These are phyloP conservation scores for Pheucticus melanocephalus DNA, from an alignment of 2,113 vertebrate species.

Conservation along the genomic window DNA sequence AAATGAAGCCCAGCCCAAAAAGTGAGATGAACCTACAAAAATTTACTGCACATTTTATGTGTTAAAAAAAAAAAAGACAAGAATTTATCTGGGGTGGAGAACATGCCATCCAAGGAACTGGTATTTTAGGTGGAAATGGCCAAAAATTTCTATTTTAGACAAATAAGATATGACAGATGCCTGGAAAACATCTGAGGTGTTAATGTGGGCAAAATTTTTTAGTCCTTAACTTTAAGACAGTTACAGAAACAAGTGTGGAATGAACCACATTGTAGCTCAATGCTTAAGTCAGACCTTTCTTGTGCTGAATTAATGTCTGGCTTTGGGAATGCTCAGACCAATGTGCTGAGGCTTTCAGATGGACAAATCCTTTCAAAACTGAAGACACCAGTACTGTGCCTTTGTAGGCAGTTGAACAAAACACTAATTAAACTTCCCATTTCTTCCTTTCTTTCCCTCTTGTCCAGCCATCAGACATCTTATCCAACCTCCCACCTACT, in stretches of 20 bases:
- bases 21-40: background rate
- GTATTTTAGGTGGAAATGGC: background rate
- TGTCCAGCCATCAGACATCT: background rate
- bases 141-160: background rate
- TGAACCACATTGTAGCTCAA: background rate
- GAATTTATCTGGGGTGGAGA: background rate
- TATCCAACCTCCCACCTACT: background rate
- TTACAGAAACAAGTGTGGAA: background rate
- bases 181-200: background rate
- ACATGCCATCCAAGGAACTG: background rate
- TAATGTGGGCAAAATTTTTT: background rate
- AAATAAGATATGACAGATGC: background rate
- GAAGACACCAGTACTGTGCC: rapidly evolving
- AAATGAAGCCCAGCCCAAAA: background rate
- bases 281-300: background rate
- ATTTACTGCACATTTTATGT: background rate
- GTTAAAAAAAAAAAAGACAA: background rate
- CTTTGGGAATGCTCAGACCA: background rate
- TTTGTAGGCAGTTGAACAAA: background rate
- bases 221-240: background rate
- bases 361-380: background rate
- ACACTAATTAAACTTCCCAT: background rate
- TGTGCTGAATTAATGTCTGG: background rate
- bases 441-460: background rate
- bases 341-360: background rate